A percentile compares a stretch with the other conserved stretches of the same genome.
These are phyloP conservation scores for Ptilorrhoa leucosticta DNA, from an alignment of 2,113 vertebrate genomes.

Conservation along the genomic window DNA sequence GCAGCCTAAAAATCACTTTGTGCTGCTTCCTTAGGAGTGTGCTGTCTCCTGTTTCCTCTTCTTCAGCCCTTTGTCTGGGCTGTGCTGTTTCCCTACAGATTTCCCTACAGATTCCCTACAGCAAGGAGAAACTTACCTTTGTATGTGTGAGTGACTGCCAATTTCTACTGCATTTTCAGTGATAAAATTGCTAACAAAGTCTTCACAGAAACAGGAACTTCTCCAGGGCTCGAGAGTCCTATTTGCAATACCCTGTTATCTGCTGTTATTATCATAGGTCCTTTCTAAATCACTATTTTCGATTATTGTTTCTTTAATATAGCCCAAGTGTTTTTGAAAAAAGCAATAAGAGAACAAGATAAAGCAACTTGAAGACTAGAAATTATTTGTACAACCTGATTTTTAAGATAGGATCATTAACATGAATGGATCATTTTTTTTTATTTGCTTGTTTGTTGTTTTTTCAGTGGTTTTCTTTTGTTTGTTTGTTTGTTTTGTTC, in stretches of 20 bases:
- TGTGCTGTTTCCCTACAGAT: background rate
- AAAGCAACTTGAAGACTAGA: background rate
- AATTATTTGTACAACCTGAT: background rate
- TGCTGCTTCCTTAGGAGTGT: background rate
- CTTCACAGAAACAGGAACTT: background rate
- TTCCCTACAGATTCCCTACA: no score
- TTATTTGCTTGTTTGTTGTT: background rate
- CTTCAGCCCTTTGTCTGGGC: background rate
- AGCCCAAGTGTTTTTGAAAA: background rate
- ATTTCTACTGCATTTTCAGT: background rate
- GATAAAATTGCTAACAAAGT: background rate
- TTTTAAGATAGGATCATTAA: background rate
- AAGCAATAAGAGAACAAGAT: background rate
- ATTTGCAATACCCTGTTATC: background rate
- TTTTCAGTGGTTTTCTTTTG: background rate
- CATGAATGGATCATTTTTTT: background rate
- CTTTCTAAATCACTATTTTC: background rate
- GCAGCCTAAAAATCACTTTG: background rate
- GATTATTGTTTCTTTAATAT: background rate
- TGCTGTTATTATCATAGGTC: background rate
- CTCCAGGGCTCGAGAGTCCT: background rate
- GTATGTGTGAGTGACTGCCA: background rate
- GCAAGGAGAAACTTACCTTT: background rate
- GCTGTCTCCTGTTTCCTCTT: background rate
- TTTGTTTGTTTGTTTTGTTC: rapidly evolving